These are phyloP conservation scores for Drusus annulatus DNA, from an alignment of 1,140 invertebrate genomes.

Conservation along the genomic window DNA sequence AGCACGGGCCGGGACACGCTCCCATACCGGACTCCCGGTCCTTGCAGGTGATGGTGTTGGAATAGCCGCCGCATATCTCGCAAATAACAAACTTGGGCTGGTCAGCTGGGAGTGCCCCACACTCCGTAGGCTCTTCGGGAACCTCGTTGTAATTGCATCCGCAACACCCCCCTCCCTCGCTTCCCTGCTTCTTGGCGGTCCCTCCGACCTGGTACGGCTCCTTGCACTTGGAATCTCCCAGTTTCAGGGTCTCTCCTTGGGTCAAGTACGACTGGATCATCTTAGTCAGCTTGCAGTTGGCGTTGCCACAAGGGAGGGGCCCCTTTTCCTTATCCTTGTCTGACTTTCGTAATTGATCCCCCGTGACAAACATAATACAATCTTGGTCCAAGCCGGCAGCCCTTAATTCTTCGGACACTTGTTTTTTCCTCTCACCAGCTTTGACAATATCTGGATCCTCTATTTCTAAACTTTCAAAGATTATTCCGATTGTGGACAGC, in stretches of 20 bases:
- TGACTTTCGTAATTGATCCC: constrained; percentile 22
- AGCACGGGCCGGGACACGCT: background rate
- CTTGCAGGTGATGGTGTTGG: constrained; percentile 35
- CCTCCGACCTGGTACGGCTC: background rate
- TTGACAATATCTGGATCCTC: constrained; percentile 38
- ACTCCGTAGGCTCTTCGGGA: background rate
- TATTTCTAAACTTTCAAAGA: constrained; percentile 46
- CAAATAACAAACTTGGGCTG: constrained; percentile 34
- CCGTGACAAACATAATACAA: constrained; percentile 34
- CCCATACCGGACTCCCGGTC: background rate
- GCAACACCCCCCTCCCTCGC: constrained; percentile 3
- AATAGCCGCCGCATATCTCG: constrained; percentile 35
- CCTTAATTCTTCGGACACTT: constrained; percentile 10
- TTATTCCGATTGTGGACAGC: background rate
- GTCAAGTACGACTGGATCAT: constrained; percentile 36
- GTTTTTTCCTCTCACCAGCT: constrained; percentile 4
- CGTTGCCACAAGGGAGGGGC: constrained; percentile 28
- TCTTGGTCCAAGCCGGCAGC: constrained; percentile 36
- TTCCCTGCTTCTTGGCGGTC: background rate
- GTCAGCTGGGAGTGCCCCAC: background rate
- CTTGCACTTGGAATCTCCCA: background rate
- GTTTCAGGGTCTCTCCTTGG: constrained; percentile 1
- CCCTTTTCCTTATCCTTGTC: background rate
- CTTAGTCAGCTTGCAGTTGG: constrained; percentile 42
- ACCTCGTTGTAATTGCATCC: background rate